Evolutionary conservation across 2,888 invertebrate species (phyloP).

Genomic region (Galerucella nymphaeae): DNA sequence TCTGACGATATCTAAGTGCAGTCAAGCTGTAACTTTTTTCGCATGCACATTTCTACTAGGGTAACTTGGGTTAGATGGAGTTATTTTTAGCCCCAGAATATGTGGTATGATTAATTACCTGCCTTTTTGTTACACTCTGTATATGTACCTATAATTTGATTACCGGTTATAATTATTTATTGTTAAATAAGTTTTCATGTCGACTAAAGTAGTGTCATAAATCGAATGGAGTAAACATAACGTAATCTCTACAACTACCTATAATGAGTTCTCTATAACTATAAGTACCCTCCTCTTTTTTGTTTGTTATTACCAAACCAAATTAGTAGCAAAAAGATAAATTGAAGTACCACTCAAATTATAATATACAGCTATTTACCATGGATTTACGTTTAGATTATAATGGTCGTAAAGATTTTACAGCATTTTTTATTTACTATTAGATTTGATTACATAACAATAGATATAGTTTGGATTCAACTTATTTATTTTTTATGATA

Average conservation of each 20-base stretch:
- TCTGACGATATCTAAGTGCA: too few relatives aligned
- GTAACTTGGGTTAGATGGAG: too few relatives aligned
- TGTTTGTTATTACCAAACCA: background rate
- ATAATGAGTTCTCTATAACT: background rate
- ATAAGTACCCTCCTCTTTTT: slow-evolving; percentile 3
- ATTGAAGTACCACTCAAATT: slow-evolving; percentile 28
- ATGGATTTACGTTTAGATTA: slow-evolving; percentile 24
- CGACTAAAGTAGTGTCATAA: background rate
- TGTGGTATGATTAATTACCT: too few relatives aligned
- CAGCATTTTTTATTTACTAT: slow-evolving; percentile 11
- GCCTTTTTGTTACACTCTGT: too few relatives aligned
- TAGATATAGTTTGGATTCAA: background rate
- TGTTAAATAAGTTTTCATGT: background rate
- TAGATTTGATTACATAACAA: background rate
- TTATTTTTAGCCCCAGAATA: too few relatives aligned
- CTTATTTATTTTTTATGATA: background rate
- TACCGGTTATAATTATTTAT: background rate
- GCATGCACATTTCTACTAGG: too few relatives aligned
- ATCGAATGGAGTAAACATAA: background rate
- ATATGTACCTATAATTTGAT: too few relatives aligned
- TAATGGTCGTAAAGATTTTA: slow-evolving; percentile 24
- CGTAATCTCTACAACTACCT: background rate
- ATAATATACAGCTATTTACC: slow-evolving; percentile 29
- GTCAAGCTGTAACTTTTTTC: too few relatives aligned
- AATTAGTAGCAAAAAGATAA: slow-evolving; percentile 8